Evolutionary conservation across 2,113 vertebrate species (phyloP), one percentile per base, ranked within the genome.

Genomic region (Rhynchopsitta pachyrhyncha): DNA sequence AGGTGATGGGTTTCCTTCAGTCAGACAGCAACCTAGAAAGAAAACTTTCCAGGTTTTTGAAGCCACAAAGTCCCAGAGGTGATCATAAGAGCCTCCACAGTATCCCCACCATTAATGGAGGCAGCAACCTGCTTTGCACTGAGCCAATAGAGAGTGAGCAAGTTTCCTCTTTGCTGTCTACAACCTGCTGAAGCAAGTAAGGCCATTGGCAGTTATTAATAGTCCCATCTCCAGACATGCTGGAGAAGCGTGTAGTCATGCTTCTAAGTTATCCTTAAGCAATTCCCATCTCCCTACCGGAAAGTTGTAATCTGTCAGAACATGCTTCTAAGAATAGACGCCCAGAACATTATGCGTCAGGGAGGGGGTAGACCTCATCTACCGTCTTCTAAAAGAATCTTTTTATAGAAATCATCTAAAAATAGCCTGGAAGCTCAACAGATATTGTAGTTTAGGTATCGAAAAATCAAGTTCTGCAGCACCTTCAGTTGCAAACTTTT

Each of bases 241-340:
- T 66, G 75, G 44, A 91, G 68, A 92, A 88, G 50, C 64, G 50
- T 70, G 79, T 29, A 82, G 82, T 86, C 96, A 90, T 3, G 6
- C 70, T 88, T 76, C 84, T 82, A 78, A 93, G 93, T 64, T 68
- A 47, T 93, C 95, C 80, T 93, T 44, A 89, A 93, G 83, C 74
- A 79, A 79, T 87, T 90, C 77, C 62, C 4, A 1, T 87, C 87
- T 95, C 84, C 74, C 81, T 68, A 79, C 57, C 71, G 88, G 91
- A 92, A 90, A 95, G 92, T 17, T 88, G 85, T 94, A 86, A 91
- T 82, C 66, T 22, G 2, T 88, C 93, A 95, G 73, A 93, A 92
- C 64, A 64, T 2, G 68, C 41, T 94, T 86, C 94, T 88, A 96
- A 95, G 87, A 94, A 97, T 96, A 97, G 64, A 63, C 25, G 67